Evolutionary conservation across 2,113 vertebrate genomes (phyloP).

Genomic region (Tringa solitaria): DNA sequence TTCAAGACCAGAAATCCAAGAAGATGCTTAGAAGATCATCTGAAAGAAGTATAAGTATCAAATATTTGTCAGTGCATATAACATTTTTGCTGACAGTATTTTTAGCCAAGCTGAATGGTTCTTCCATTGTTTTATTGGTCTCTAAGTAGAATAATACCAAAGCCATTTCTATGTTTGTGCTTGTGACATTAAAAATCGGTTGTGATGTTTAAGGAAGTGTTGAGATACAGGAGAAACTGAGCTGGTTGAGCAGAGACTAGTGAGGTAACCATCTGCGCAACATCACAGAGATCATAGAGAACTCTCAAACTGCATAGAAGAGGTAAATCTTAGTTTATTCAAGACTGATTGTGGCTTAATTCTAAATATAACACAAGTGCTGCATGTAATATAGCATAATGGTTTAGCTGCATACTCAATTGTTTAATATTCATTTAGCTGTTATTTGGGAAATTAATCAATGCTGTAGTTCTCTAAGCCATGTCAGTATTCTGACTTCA

Average conservation of each 20-base stretch:
- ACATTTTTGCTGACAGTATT: neutral
- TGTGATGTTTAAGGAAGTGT: neutral
- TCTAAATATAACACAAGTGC: neutral
- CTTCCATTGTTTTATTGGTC: neutral
- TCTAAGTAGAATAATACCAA: neutral
- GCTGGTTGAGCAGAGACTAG: neutral
- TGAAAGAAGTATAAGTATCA: neutral
- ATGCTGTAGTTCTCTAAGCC: accelerated
- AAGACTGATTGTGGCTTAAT: neutral
- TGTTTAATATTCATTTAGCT: neutral
- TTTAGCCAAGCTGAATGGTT: neutral
- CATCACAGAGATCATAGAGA: accelerated
- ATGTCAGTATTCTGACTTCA: neutral
- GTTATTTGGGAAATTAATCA: neutral
- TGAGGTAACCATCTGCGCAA: neutral
- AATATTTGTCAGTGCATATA: neutral
- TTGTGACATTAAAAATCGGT: neutral
- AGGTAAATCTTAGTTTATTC: neutral
- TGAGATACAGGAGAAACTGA: neutral
- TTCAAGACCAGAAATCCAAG: neutral
- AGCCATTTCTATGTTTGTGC: neutral
- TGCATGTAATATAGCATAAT: neutral
- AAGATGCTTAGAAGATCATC: neutral
- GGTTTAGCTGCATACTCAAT: neutral
- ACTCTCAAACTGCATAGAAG: neutral